These are phyloP conservation scores for Scaptomyza hsui DNA, from an alignment of 1,140 invertebrate genomes.

Conservation along the genomic window DNA sequence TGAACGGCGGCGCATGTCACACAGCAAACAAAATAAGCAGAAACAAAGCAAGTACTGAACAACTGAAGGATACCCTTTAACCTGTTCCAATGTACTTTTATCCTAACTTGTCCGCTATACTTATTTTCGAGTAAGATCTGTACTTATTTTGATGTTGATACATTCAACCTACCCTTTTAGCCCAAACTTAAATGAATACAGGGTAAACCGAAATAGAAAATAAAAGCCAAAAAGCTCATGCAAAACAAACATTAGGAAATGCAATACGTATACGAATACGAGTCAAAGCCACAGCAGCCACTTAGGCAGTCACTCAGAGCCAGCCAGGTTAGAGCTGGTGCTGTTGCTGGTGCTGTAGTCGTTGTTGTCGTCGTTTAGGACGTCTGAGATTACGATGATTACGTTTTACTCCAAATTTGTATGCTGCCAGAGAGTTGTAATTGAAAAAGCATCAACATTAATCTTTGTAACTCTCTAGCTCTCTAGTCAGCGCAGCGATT, in stretches of 20 bases:
- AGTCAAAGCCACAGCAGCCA: slow-evolving; percentile 65
- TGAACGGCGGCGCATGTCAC: slow-evolving; percentile 69
- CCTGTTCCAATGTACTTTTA: no score
- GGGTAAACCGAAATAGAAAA: slow-evolving; percentile 12
- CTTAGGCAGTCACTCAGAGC: slow-evolving; percentile 76
- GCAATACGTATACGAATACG: slow-evolving; percentile 64
- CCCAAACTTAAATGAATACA: not conserved
- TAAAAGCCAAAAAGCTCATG: slow-evolving; percentile 61
- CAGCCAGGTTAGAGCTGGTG: slow-evolving; percentile 1
- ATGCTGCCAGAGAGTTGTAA: slow-evolving; percentile 82
- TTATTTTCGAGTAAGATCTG: no score
- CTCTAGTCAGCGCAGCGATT: slow-evolving; percentile 29
- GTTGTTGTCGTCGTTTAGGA: slow-evolving; percentile 73
- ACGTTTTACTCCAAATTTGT: slow-evolving; percentile 83
- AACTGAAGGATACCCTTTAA: not conserved
- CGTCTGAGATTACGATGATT: slow-evolving; percentile 83
- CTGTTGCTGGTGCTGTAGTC: slow-evolving; percentile 23
- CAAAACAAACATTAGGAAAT: slow-evolving; percentile 83
- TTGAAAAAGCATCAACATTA: slow-evolving; percentile 84
- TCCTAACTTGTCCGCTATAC: no score
- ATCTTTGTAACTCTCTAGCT: slow-evolving; percentile 75
- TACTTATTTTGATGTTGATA: no score
- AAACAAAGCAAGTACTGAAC: not conserved
- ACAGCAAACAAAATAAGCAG: slow-evolving; percentile 34
- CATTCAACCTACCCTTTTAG: not conserved